Base-by-base conservation (phyloP, 1,140 invertebrate species). In the Diuraphis noxia region DNA sequence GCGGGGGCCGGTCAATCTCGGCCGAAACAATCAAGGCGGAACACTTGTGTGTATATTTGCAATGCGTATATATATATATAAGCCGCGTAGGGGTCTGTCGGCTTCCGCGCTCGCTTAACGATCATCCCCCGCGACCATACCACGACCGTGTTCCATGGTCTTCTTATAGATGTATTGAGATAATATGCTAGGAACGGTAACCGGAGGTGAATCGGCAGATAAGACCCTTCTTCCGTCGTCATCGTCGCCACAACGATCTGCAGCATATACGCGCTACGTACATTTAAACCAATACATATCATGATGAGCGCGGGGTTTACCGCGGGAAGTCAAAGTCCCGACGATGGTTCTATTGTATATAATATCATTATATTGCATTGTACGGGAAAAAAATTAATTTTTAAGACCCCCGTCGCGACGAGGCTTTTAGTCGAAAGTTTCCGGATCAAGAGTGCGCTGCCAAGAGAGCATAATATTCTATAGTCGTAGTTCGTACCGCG, bases 201-300 rank as follows among this genome's bases (percentile, higher is more conserved):
- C 88, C 88, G 88, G 88, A 90, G 88, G 88, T 90, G 88, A 90
- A 90, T 90, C 88, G 46, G 72, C 88, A 90, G 88, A 90, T 90
- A 90, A 90, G 72, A 90, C 88, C 88, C 72, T 79, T 77, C 25
- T 85, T 85, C 84, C 84, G 84, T 85, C 43, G 30, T 46, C 34
- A 36, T 36, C 36, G 81, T 82, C 25, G 81, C 10, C 4, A 9
- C 25, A 25, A 72, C 38, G 23, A n/a, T 82, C 0, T n/a, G 13
- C 0, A 17, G 13, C 23, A 49, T 23, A 72, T n/a, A 13, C 13
- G 30, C 13, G 9, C 4, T 4, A 4, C 5, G 30, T 25, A 43
- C 7, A 43, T 43, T 17, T 30, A 41, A 6, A 43, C 30, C 13
- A 36, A 79, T 82, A 30, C 30, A 82, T 38, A n/a, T n/a, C n/a